Evolutionary conservation across 2,888 invertebrate genomes (phyloP).

Genomic region (Brachyptera risi): DNA sequence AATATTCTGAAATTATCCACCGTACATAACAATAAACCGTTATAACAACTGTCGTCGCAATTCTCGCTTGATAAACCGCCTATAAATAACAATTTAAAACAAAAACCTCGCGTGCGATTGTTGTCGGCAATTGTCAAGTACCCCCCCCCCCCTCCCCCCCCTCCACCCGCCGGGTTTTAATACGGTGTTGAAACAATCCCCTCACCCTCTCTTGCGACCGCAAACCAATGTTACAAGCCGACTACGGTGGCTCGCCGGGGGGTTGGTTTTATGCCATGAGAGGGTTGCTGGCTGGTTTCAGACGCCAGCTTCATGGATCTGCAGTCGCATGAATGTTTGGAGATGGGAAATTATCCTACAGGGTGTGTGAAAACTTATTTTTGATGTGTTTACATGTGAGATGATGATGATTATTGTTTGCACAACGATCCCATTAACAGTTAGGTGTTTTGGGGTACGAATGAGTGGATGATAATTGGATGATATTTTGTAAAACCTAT

Average conservation of each 20-base stretch:
- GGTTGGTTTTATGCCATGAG: not conserved
- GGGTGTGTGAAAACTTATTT: not conserved
- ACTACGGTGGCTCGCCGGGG: not conserved
- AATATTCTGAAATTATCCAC: too few species aligned
- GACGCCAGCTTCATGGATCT: not conserved
- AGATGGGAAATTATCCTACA: constrained; percentile 4
- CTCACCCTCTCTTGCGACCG: not conserved
- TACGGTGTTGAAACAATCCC: not conserved
- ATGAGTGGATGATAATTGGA: too few species aligned
- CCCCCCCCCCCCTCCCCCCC: not conserved
- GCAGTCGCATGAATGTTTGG: not conserved
- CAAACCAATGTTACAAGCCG: not conserved
- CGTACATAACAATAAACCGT: too few species aligned
- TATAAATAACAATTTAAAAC: constrained; percentile 11
- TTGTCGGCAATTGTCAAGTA: not conserved
- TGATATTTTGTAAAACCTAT: too few species aligned
- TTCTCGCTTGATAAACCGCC: too few species aligned
- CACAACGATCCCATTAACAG: too few species aligned
- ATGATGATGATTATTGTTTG: too few species aligned
- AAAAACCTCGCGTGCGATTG: not conserved
- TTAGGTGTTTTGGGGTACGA: too few species aligned
- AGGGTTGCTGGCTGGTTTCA: not conserved
- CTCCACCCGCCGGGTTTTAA: not conserved
- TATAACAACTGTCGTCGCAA: too few species aligned
- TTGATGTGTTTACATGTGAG: not conserved